These are phyloP conservation scores for Diarsia dahlii DNA, from an alignment of 2,888 invertebrate species.

Conservation along the genomic window DNA sequence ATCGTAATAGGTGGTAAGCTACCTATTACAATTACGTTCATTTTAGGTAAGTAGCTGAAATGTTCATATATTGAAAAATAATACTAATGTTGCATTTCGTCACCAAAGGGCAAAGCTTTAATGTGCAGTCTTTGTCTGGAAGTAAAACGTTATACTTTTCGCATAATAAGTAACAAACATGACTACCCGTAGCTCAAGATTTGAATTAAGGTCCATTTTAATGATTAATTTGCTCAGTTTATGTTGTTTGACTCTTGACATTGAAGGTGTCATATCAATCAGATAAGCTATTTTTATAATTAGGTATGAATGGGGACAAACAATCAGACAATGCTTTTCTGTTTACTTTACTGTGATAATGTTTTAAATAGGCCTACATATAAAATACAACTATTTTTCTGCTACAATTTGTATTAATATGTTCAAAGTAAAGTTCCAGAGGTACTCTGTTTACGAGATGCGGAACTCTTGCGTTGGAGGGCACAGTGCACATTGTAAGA, in stretches of 20 bases:
- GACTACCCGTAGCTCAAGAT: neutral
- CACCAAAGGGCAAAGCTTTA: neutral
- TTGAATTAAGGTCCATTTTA: neutral
- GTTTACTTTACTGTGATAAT: constrained; percentile 42
- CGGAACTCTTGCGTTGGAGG: constrained; percentile 40
- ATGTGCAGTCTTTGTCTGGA: neutral
- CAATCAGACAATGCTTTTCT: constrained; percentile 37
- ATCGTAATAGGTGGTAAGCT: too few relatives aligned
- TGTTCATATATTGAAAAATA: neutral
- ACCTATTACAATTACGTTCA: constrained; percentile 6
- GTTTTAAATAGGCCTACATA: constrained; percentile 30
- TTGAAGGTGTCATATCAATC: constrained; percentile 53
- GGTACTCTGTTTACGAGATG: constrained; percentile 27
- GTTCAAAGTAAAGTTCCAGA: neutral
- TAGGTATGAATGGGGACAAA: constrained; percentile 24
- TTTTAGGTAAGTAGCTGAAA: constrained; percentile 5
- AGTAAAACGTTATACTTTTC: neutral
- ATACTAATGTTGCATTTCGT: neutral
- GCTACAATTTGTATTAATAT: neutral
- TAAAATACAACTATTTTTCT: constrained; percentile 2
- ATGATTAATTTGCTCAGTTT: neutral
- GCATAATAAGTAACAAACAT: neutral
- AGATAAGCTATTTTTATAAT: constrained; percentile 57
- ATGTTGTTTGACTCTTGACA: constrained; percentile 39
- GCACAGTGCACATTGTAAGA: constrained; percentile 34